Evolutionary conservation across 2,113 vertebrate genomes (phyloP).

Genomic region (Phaetusa simplex): DNA sequence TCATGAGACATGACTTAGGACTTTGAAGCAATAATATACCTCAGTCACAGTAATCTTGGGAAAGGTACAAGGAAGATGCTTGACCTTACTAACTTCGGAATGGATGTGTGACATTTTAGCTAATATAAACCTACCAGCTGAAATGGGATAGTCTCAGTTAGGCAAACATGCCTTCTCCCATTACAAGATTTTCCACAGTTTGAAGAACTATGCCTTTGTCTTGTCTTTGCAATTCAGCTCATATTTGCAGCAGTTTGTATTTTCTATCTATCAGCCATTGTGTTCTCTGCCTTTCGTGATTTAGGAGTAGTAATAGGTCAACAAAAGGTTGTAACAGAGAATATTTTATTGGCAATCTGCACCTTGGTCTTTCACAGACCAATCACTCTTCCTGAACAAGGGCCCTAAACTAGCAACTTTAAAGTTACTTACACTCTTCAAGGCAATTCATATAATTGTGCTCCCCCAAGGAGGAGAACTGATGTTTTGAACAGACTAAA

Average conservation of each 20-base stretch:
- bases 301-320: background rate
- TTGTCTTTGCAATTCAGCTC: background rate
- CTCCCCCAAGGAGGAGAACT: background rate
- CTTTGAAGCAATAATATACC: background rate
- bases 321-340: background rate
- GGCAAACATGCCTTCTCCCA: background rate
- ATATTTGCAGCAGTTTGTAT: background rate
- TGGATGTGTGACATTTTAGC: background rate
- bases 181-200: background rate
- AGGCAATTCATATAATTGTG: background rate
- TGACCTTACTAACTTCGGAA: background rate
- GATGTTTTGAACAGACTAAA: background rate
- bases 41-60: background rate
- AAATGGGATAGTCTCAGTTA: background rate
- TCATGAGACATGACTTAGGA: background rate
- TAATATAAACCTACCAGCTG: background rate
- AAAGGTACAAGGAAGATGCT: background rate
- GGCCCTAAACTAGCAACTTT: background rate
- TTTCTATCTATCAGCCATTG: background rate
- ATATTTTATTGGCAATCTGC: background rate
- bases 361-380: background rate
- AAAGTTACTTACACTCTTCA: background rate
- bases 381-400: background rate
- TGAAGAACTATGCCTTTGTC: background rate
- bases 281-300: background rate